These are phyloP conservation scores for Drosophila birchii DNA, from an alignment of 2,888 invertebrate species.

Conservation along the genomic window DNA sequence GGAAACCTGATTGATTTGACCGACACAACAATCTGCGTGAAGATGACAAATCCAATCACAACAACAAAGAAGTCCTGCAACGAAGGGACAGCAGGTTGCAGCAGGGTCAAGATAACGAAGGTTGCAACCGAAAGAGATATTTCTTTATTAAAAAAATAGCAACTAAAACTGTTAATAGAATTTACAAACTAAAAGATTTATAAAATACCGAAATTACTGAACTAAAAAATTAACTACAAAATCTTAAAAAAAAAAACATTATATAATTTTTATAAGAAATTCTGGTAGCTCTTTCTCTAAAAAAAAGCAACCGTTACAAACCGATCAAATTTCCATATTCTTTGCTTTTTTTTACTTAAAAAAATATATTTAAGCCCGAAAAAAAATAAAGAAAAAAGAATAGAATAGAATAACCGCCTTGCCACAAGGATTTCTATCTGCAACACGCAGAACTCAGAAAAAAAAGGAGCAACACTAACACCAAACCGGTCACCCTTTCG, in stretches of 20 bases:
- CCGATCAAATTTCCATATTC: conserved; percentile 53
- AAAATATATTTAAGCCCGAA: conserved; percentile 16
- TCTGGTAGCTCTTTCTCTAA: not conserved
- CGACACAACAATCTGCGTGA: conserved; percentile 39
- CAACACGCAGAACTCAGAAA: conserved; percentile 63
- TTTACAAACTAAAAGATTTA: not conserved
- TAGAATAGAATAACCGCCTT: conserved; percentile 1
- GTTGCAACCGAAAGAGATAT: not conserved
- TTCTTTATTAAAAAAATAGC: not conserved
- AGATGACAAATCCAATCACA: conserved; percentile 53
- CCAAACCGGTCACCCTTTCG: conserved; percentile 28
- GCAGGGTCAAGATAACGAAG: conserved; percentile 16
- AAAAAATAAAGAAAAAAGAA: not conserved
- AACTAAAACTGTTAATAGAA: not conserved
- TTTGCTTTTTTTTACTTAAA: conserved; percentile 13
- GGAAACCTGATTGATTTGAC: conserved; percentile 47
- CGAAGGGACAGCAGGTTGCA: conserved; percentile 19
- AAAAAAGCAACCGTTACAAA: conserved; percentile 55
- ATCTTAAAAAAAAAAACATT: accelerated
- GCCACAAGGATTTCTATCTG: conserved; percentile 68
- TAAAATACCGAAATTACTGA: not conserved
- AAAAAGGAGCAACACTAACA: conserved; percentile 25
- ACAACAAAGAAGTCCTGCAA: conserved; percentile 36
- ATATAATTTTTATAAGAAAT: not conserved
- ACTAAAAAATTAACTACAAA: not conserved